phyloP scores from a whole-genome alignment of 2,113 vertebrate species.

The Erythrocebus patas region DNA sequence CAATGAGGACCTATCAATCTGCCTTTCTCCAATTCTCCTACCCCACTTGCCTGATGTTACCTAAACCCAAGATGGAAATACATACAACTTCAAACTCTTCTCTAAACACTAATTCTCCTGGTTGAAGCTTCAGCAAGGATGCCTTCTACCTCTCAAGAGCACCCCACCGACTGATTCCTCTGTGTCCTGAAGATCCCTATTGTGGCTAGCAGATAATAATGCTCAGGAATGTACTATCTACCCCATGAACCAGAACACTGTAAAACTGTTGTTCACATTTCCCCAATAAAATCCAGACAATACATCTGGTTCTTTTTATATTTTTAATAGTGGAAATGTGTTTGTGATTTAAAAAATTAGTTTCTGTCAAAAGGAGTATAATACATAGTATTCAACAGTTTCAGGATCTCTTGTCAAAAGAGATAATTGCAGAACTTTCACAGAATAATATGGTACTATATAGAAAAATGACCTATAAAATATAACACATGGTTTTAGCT shows the following conservation, averaged over 20 bases:
- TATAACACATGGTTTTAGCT: not conserved
- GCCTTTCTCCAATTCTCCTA: not conserved
- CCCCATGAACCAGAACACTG: conserved; percentile 46
- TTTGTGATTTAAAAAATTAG: conserved; percentile 70
- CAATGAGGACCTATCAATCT: not conserved
- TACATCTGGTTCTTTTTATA: conserved; percentile 80
- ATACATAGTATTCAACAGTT: not conserved
- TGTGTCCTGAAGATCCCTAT: not conserved
- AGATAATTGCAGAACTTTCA: not conserved
- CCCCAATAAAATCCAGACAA: conserved; percentile 77
- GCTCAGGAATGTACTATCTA: conserved; percentile 18
- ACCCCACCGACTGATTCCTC: not conserved
- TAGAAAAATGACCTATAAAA: not conserved
- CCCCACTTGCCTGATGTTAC: not conserved
- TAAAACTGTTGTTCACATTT: conserved; percentile 81
- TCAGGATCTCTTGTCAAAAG: not conserved
- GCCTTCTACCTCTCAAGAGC: not conserved
- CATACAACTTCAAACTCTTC: not conserved
- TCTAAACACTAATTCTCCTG: not conserved
- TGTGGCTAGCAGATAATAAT: not conserved
- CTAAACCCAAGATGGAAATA: not conserved
- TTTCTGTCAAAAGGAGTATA: not conserved
- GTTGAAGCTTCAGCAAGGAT: not conserved
- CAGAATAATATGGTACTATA: not conserved
- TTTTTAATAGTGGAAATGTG: conserved; percentile 79